Conservation (phyloP, 37 sponge, comb jelly and placozoan species). For the Ianthella basta region DNA sequence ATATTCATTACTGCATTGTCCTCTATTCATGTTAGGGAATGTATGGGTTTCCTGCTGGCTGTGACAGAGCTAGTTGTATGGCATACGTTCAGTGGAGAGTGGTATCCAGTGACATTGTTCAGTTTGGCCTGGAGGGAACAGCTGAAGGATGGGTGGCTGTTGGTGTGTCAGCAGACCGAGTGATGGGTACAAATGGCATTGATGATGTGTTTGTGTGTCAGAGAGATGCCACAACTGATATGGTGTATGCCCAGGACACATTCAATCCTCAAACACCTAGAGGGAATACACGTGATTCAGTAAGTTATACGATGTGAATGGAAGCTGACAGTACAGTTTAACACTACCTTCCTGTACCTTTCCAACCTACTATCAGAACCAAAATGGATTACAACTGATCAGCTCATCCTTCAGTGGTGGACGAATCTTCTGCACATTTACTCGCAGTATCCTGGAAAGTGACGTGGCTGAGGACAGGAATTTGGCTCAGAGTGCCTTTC, state of each 20-base stretch:
- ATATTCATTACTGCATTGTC: not conserved
- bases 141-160: constrained; percentile 5
- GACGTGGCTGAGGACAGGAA: not conserved
- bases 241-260: constrained; percentile 4
- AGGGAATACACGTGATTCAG: not conserved
- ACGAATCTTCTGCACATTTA: not conserved
- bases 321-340: no score
- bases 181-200: constrained; percentile 30
- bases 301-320: not conserved
- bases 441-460: not conserved
- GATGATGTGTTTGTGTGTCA: constrained; percentile 29
- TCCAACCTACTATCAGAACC: not conserved
- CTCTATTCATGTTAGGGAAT: not conserved
- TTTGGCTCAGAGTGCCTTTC: not conserved
- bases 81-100: not conserved
- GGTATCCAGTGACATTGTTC: not conserved
- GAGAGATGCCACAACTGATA: not conserved
- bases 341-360: no score
- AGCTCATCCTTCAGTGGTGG: constrained; percentile 2
- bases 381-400: not conserved
- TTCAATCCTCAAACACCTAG: not conserved
- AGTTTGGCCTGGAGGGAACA: constrained; percentile 5
- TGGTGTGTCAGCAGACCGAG: constrained; percentile 15
- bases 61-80: constrained; percentile 15
- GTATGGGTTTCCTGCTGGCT: constrained; percentile 22